These are phyloP conservation scores for Semicossyphus pulcher DNA, from an alignment of 2,113 vertebrate genomes.

Conservation along the genomic window DNA sequence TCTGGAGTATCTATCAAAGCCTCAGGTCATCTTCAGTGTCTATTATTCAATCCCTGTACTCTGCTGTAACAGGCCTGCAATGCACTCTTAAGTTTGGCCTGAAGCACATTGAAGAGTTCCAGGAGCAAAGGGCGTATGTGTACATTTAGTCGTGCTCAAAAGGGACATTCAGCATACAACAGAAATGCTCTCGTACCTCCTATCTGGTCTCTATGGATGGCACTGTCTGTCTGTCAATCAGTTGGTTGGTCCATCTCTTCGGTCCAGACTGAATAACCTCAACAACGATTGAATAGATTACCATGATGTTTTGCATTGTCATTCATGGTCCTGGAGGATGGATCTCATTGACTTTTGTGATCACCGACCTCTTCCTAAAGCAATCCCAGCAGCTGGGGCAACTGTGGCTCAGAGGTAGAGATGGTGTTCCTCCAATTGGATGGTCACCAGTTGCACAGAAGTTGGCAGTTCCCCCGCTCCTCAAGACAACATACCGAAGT, in stretches of 20 bases:
- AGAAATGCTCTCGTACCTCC: neutral
- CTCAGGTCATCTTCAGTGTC: constrained; percentile 31
- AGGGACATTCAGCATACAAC: neutral
- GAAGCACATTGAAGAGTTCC: constrained; percentile 10
- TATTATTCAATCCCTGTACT: constrained; percentile 13
- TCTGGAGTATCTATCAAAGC: constrained; percentile 28
- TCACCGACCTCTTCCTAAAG: neutral
- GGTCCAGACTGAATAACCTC: neutral
- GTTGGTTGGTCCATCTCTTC: too few species aligned
- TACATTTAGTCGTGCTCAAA: neutral
- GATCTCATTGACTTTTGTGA: neutral
- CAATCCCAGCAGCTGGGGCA: too few species aligned
- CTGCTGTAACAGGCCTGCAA: constrained; percentile 36
- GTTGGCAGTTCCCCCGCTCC: too few species aligned
- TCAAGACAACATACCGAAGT: too few species aligned
- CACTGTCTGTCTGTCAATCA: neutral
- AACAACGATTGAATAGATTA: neutral
- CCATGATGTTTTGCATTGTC: too few species aligned
- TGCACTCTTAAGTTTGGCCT: constrained; percentile 9
- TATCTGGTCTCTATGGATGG: neutral
- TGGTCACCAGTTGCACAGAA: too few species aligned
- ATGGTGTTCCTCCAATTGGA: too few species aligned
- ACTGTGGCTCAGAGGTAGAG: too few species aligned
- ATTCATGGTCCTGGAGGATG: neutral
- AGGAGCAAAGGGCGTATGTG: neutral